Conservation (phyloP, 2,113 vertebrate genomes). For the Callionymus lyra region DNA sequence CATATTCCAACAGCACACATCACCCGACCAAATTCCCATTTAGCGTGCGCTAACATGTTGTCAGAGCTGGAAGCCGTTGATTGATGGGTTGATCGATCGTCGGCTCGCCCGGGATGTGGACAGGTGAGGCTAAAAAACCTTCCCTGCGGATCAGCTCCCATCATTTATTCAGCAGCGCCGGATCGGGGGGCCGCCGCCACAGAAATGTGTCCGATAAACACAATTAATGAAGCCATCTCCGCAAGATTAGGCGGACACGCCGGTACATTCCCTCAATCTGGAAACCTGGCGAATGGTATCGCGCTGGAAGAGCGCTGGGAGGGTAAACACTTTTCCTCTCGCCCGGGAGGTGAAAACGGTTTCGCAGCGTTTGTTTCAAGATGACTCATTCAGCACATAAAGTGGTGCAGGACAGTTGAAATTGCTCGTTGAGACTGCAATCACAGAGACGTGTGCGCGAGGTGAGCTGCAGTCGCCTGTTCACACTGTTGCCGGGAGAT, state of each 20-base stretch:
- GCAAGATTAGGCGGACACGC: constrained; percentile 42
- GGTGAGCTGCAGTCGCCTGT: constrained; percentile 40
- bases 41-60: constrained; percentile 3
- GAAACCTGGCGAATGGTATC: constrained; percentile 35
- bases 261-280: constrained; percentile 20
- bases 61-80: constrained; percentile 22
- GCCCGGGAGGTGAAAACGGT: constrained; percentile 39
- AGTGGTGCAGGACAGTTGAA: constrained; percentile 14
- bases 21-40: constrained; percentile 25
- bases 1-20: neutral
- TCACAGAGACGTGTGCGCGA: constrained; percentile 36
- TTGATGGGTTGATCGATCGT: constrained; percentile 35
- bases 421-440: constrained; percentile 29
- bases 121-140: constrained; percentile 37
- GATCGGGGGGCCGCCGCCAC: constrained; percentile 24
- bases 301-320: constrained; percentile 28
- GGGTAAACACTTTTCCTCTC: constrained; percentile 39
- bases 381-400: constrained; percentile 42
- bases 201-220: constrained; percentile 4
- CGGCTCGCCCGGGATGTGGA: constrained; percentile 16
- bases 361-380: constrained; percentile 45
- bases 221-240: constrained; percentile 55
- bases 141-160: constrained; percentile 48
- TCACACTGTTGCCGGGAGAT: constrained; percentile 44
- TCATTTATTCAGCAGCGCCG: constrained; percentile 38